A percentile compares a stretch with the other conserved stretches of the same genome.
These are phyloP conservation scores for Tortricodes alternella DNA, from an alignment of 2,888 invertebrate genomes.

Conservation along the genomic window DNA sequence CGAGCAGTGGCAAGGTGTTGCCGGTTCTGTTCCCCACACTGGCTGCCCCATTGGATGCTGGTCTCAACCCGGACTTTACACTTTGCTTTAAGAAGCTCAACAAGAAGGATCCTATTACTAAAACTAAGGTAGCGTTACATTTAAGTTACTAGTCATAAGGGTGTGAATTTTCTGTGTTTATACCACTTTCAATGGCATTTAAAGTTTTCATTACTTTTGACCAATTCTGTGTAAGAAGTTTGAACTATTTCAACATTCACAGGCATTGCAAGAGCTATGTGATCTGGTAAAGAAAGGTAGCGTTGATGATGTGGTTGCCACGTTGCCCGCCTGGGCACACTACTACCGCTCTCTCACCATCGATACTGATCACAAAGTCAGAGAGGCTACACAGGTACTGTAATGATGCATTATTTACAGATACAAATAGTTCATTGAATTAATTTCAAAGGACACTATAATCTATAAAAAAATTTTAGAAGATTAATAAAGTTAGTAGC, in stretches of 20 bases:
- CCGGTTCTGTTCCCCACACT: conserved; percentile 61
- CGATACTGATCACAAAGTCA: conserved; percentile 91
- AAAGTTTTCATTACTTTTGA: too few relatives aligned
- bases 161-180: too few relatives aligned
- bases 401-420: background rate
- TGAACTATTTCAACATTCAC: conserved; percentile 36
- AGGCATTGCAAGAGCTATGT: conserved; percentile 92
- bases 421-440: background rate
- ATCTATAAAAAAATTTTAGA: too few relatives aligned
- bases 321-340: conserved; percentile 92
- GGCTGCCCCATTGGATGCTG: conserved; percentile 83
- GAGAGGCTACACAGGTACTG: conserved; percentile 87
- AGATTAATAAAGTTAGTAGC: too few relatives aligned
- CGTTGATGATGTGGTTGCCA: conserved; percentile 85
- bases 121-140: conserved; percentile 87
- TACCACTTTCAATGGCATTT: too few relatives aligned
- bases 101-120: conserved; percentile 95
- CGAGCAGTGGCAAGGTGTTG: conserved; percentile 44
- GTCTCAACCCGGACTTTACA: conserved; percentile 88
- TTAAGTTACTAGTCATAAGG: background rate
- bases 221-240: too few relatives aligned
- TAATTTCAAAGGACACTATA: too few relatives aligned
- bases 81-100: conserved; percentile 92
- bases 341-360: conserved; percentile 88
- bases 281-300: conserved; percentile 86